Evolutionary conservation across 2,888 invertebrate genomes (phyloP).

Genomic region (Sturmia bella): DNA sequence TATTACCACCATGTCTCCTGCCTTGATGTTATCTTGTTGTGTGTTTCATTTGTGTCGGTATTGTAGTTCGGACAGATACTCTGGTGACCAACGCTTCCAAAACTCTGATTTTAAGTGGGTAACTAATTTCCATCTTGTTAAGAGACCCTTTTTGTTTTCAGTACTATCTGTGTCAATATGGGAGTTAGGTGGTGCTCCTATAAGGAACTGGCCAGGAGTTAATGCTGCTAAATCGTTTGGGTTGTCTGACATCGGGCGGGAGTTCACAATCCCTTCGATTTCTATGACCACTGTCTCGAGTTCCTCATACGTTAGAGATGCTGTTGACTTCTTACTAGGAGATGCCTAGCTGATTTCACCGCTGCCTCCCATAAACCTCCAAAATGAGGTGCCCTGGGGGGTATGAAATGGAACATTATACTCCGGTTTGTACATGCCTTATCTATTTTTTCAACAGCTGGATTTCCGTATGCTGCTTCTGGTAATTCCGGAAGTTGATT

Average conservation of each 20-base stretch:
- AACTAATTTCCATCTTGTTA: conserved; percentile 1
- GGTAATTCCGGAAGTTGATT: conserved; percentile 6
- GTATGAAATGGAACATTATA: conserved; percentile 8
- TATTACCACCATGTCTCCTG: not conserved
- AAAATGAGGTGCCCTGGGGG: conserved; percentile 6
- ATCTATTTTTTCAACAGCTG: not conserved
- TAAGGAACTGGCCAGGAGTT: no score
- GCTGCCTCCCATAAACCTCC: not conserved
- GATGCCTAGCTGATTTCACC: not conserved
- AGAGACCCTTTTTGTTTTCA: not conserved
- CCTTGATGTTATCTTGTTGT: not conserved
- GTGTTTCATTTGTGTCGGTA: not conserved
- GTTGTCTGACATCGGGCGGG: not conserved
- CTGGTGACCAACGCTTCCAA: not conserved
- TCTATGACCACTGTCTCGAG: not conserved
- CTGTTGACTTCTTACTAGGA: no score
- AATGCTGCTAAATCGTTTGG: no score
- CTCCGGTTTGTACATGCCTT: not conserved
- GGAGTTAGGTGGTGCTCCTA: no score
- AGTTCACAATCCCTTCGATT: not conserved
- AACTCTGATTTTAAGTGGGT: not conserved
- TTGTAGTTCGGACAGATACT: not conserved
- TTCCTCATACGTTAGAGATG: no score
- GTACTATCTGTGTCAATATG: not conserved
- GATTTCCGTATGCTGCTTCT: not conserved